Evolutionary conservation across 2,888 invertebrate genomes (phyloP), one percentile per base, ranked within the genome.

Genomic region (Cantharis rufa): DNA sequence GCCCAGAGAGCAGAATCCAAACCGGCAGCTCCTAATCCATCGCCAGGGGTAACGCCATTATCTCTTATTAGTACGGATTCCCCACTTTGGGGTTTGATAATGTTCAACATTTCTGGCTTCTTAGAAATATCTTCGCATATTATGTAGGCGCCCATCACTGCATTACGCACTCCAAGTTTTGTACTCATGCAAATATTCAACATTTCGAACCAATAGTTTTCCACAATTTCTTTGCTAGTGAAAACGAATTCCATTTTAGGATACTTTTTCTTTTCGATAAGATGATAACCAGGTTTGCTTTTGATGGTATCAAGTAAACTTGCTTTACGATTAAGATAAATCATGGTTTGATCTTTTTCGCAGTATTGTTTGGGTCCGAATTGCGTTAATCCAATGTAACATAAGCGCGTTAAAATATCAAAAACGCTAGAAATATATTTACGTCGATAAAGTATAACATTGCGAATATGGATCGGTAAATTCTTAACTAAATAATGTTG

Each of bases 11-110:
- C 89, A 0, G 94, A 93, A 85, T 95, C 94, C 0, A 94, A 88
- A 0, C 95, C 95, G 13, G 91, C 94, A 0, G 94, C 94, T 1
- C 94, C 94, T 74, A 90, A 88, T 4, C 89, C 89, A 88, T 96
- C 94, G 0, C 96, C 96, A 0, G 95, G 95, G 32, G 94, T 88
- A 7, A 87, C 84, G 0, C 93, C 94, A 5, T 82, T 86, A 82
- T 94, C 93, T 63, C 87, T 84, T 9, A 84, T 82, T 0, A 83
- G 24, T 2, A 91, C 90, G 76, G 90, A 89, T 1, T 89, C 87
- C 0, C 89, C 86, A 1, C 85, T 83, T 72, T 89, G 88, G 0
- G 91, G 85, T 73, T 85, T 84, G 11, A 89, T 78, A 0, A 90
- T 86, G 70, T 88, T 85, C 4, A 90, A 82, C 87, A 93, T 84